These are phyloP conservation scores for Molothrus ater DNA, from an alignment of 2,797 vertebrate genomes.

Conservation along the genomic window DNA sequence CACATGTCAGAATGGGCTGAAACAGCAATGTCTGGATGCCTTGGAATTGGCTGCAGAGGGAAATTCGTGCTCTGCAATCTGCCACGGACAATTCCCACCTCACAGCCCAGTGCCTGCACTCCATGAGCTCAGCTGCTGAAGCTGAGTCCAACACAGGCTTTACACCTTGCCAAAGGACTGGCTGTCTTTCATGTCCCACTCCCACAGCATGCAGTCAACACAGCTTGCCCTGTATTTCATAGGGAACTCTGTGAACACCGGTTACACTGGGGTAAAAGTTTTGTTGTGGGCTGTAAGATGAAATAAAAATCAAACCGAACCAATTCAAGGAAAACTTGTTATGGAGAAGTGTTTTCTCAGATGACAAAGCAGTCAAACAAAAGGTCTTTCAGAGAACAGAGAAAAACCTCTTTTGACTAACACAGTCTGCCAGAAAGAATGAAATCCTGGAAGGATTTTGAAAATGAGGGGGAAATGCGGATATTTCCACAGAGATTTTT, in stretches of 20 bases:
- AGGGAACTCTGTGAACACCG: neutral
- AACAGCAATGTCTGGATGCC: neutral
- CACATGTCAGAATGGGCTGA: neutral
- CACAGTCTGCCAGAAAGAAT: neutral
- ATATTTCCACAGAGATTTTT: neutral
- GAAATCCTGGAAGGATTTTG: conserved; percentile 2
- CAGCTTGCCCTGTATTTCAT: neutral
- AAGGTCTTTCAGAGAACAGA: neutral
- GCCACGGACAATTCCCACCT: neutral
- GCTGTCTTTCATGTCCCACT: neutral
- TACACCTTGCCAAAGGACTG: neutral
- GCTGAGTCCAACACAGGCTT: neutral
- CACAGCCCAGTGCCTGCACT: neutral
- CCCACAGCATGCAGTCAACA: neutral
- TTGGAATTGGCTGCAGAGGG: neutral
- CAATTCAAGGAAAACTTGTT: neutral
- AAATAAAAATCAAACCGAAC: neutral
- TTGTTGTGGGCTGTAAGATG: neutral
- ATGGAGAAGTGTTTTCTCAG: neutral
- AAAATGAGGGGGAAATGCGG: neutral
- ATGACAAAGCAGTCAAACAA: neutral
- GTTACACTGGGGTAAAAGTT: neutral
- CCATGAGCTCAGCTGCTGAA: neutral
- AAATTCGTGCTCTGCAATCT: rapidly evolving
- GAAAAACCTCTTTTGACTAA: neutral